These are phyloP conservation scores for Pygocentrus nattereri DNA, from an alignment of 2,797 vertebrate species.

Conservation along the genomic window DNA sequence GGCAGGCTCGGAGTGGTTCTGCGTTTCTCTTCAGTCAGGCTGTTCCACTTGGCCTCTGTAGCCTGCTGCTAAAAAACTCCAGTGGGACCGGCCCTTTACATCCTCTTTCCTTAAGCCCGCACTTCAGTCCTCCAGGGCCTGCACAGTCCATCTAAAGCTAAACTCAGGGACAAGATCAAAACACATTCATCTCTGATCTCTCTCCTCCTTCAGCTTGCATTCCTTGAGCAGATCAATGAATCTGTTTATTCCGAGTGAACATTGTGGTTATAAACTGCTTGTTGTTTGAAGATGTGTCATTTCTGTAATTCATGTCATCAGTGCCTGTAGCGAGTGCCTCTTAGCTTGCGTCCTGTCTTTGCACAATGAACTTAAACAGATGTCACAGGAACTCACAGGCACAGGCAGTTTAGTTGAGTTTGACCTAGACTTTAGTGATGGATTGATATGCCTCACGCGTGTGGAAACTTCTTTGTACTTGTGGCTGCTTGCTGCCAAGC, in stretches of 20 bases:
- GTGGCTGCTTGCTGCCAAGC: background rate
- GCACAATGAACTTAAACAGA: slow-evolving; percentile 44
- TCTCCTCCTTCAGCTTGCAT: background rate
- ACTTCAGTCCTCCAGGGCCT: slow-evolving; percentile 31
- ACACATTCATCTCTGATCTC: background rate
- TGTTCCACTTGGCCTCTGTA: slow-evolving; percentile 51
- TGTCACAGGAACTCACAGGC: slow-evolving; percentile 30
- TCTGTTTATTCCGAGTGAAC: background rate
- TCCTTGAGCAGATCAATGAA: background rate
- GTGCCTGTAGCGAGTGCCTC: background rate
- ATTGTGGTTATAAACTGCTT: background rate
- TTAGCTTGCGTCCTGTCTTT: slow-evolving; percentile 5
- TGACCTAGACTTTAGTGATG: slow-evolving; percentile 14
- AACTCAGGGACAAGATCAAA: slow-evolving; percentile 17
- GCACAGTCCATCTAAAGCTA: slow-evolving; percentile 27
- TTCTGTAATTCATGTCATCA: background rate
- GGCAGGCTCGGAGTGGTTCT: slow-evolving; percentile 19
- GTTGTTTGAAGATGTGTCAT: background rate
- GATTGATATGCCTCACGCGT: slow-evolving; percentile 33
- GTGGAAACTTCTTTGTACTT: background rate
- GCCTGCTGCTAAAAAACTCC: slow-evolving; percentile 52
- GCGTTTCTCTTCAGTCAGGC: slow-evolving; percentile 56
- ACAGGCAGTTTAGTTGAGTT: slow-evolving; percentile 28
- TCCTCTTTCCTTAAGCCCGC: slow-evolving; percentile 44
- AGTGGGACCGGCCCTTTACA: slow-evolving; percentile 50